Evolutionary conservation across 2,113 vertebrate species (phyloP).

Genomic region (Muntiacus muntjak): DNA sequence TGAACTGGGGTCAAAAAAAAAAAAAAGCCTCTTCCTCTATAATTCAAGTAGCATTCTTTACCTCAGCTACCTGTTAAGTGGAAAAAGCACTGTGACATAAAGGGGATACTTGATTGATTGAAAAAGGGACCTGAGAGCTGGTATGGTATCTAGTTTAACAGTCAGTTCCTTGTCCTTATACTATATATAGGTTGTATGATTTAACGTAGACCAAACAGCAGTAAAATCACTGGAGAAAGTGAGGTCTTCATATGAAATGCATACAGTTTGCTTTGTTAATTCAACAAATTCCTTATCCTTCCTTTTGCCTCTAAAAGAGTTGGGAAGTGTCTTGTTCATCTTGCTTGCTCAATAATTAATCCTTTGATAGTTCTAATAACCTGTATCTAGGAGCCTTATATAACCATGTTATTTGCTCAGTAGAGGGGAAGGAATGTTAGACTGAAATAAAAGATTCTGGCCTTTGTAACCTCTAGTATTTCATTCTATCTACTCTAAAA

Average conservation of each 20-base stretch:
- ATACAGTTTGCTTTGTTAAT: background rate
- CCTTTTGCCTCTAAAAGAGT: background rate
- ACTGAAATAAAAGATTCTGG: constrained; percentile 29
- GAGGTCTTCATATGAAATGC: constrained; percentile 6
- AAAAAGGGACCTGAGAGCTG: background rate
- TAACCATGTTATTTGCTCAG: constrained; percentile 20
- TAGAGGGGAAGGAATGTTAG: background rate
- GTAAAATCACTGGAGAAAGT: constrained; percentile 1
- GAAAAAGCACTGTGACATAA: background rate
- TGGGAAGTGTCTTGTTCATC: background rate
- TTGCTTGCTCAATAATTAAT: background rate
- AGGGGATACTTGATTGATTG: background rate
- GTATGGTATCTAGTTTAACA: background rate
- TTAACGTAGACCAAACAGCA: background rate
- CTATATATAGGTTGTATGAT: background rate
- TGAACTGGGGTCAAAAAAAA: constrained; percentile 9
- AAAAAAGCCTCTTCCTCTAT: background rate
- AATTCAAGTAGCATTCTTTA: background rate
- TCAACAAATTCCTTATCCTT: background rate
- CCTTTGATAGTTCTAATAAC: background rate
- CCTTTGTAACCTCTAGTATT: constrained; percentile 4
- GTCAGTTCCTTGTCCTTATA: background rate
- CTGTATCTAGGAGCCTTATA: background rate
- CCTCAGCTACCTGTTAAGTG: background rate
- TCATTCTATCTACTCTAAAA: constrained; percentile 10